Percentiles rank a stretch among this genome's conserved stretches.
Conservation (phyloP, 2,888 invertebrate genomes). For the Brachyptera risi region DNA sequence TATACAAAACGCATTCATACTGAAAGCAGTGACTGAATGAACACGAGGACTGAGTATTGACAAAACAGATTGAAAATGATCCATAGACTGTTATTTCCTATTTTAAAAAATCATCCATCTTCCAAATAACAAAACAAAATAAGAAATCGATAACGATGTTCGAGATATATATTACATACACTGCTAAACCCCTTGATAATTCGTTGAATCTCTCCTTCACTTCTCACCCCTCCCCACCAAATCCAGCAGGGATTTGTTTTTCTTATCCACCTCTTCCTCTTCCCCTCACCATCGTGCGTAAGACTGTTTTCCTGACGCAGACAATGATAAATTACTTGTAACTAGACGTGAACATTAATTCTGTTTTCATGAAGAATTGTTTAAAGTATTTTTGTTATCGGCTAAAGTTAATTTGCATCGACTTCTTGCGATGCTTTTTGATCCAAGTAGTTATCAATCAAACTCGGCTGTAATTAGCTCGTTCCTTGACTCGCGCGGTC, state of each 20-base stretch:
- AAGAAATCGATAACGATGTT: background rate
- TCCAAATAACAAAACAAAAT: background rate
- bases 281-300: background rate
- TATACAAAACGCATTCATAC: too few species aligned
- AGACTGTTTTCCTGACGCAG: conserved; percentile 16
- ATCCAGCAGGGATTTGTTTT: conserved; percentile 10
- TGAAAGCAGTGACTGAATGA: too few species aligned
- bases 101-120: background rate
- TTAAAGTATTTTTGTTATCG: background rate
- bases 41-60: too few species aligned
- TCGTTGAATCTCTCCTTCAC: conserved; percentile 6
- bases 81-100: too few species aligned
- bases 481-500: too few species aligned
- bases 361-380: conserved; percentile 18
- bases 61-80: too few species aligned
- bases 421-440: conserved; percentile 3
- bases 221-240: background rate
- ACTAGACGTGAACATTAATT: conserved; percentile 17
- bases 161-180: background rate
- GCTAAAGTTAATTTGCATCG: conserved; percentile 19
- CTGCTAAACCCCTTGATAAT: conserved; percentile 18
- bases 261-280: background rate
- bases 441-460: too few species aligned
- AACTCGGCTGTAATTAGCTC: too few species aligned
- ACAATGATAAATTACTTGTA: conserved; percentile 21